Percentiles rank a stretch among this genome's conserved stretches.
Evolutionary conservation across 2,888 invertebrate species (phyloP).

Genomic region (Pristionchus japonicus): DNA sequence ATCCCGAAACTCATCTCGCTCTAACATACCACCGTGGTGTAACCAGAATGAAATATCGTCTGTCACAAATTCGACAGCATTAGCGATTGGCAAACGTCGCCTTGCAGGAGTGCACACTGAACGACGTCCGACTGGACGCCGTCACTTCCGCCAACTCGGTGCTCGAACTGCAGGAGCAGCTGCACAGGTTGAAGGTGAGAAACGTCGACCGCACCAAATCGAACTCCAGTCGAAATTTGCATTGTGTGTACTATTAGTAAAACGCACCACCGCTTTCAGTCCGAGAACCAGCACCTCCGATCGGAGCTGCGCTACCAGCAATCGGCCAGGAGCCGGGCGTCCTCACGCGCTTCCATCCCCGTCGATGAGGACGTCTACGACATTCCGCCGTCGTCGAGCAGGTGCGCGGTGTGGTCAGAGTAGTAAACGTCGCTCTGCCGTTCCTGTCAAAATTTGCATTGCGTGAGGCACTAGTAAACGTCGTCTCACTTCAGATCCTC

Average conservation of each 20-base stretch:
- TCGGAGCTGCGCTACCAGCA: constrained; percentile 90
- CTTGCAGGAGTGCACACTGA: constrained; percentile 75
- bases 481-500: constrained; percentile 33
- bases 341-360: constrained; percentile 70
- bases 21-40: neutral
- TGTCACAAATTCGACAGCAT: neutral
- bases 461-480: neutral
- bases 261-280: too few species aligned
- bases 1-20: neutral
- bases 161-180: constrained; percentile 94
- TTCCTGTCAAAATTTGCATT: neutral
- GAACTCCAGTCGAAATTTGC: neutral
- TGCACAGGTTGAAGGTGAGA: constrained; percentile 92
- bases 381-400: constrained; percentile 57
- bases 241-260: too few species aligned
- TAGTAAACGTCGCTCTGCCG: neutral
- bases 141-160: constrained; percentile 96
- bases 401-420: constrained; percentile 29
- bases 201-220: neutral
- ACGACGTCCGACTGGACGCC: constrained; percentile 91
- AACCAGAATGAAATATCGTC: neutral
- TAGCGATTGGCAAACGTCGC: too few species aligned
- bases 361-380: constrained; percentile 68
- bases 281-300: constrained; percentile 95
- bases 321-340: constrained; percentile 67